Conservation (phyloP, 2,797 vertebrate genomes). For the Sardinella longiceps region DNA sequence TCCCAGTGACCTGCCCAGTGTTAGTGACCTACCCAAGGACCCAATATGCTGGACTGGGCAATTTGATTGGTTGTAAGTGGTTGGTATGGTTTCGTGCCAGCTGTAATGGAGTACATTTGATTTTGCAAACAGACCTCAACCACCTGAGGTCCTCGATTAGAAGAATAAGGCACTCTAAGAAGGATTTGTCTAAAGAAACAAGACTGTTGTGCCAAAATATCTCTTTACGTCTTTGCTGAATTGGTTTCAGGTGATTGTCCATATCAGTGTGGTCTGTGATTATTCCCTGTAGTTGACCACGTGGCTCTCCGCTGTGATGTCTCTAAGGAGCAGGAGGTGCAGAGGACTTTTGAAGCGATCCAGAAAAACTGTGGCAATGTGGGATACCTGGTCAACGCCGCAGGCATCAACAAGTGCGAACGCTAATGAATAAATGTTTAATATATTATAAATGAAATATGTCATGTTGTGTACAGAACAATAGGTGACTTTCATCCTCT, state of each 20-base stretch:
- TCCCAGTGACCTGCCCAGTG: background rate
- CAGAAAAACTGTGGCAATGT: constrained; percentile 81
- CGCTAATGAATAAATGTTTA: background rate
- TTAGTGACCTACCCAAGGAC: background rate
- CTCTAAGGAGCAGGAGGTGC: constrained; percentile 83
- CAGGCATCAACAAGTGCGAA: constrained; percentile 88
- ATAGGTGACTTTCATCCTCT: background rate
- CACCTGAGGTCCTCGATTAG: background rate
- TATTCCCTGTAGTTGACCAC: constrained; percentile 75
- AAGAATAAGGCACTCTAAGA: background rate
- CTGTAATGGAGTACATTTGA: background rate
- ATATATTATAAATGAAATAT: background rate
- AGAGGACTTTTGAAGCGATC: constrained; percentile 81
- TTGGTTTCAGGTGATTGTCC: background rate
- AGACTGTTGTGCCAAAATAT: background rate
- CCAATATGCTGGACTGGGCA: background rate
- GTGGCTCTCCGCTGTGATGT: constrained; percentile 87
- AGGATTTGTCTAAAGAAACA: background rate
- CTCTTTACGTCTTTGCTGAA: background rate
- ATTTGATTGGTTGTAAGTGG: background rate
- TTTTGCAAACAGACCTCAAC: background rate
- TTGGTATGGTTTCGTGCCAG: background rate
- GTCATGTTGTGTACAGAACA: background rate
- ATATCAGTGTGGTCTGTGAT: background rate
- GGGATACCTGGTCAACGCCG: constrained; percentile 89